These are phyloP conservation scores for Athrips mouffetella DNA, from an alignment of 2,888 invertebrate genomes.

Conservation along the genomic window DNA sequence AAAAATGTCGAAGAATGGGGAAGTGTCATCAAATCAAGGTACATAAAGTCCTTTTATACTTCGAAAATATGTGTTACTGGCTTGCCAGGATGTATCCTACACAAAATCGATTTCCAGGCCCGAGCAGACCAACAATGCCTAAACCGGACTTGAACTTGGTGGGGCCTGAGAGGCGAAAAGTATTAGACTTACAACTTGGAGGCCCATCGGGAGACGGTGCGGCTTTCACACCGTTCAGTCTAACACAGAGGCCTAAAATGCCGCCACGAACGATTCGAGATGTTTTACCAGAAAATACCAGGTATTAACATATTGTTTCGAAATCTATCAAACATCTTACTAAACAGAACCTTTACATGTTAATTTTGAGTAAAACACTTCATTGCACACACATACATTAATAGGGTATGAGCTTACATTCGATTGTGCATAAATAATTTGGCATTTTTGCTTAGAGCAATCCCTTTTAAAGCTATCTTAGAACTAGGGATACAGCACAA, in stretches of 20 bases:
- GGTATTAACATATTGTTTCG: conserved; percentile 36
- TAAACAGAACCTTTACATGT: not conserved
- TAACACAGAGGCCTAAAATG: conserved; percentile 53
- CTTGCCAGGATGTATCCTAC: no score
- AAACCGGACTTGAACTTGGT: conserved; percentile 70
- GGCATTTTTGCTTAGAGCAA: no score
- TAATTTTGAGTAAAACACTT: not conserved
- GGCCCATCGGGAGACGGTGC: conserved; percentile 69
- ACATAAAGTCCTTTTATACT: conserved; percentile 32
- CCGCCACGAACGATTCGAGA: conserved; percentile 68
- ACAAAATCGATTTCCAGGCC: conserved; percentile 51
- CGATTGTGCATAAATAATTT: no score
- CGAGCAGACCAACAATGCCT: conserved; percentile 64
- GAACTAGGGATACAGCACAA: no score
- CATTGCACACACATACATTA: no score
- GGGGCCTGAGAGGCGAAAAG: conserved; percentile 76
- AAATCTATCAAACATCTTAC: not conserved
- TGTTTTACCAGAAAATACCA: conserved; percentile 69
- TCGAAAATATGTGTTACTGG: no score
- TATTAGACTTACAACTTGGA: conserved; percentile 77
- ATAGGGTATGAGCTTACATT: not conserved
- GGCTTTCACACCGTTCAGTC: conserved; percentile 73
- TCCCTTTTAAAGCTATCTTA: no score
- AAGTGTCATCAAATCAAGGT: conserved; percentile 82
- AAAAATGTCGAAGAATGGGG: conserved; percentile 86